Evolutionary conservation across 2,797 vertebrate species (phyloP), one percentile per base, ranked within the genome.

Genomic region (Hoplostethus mediterraneus): DNA sequence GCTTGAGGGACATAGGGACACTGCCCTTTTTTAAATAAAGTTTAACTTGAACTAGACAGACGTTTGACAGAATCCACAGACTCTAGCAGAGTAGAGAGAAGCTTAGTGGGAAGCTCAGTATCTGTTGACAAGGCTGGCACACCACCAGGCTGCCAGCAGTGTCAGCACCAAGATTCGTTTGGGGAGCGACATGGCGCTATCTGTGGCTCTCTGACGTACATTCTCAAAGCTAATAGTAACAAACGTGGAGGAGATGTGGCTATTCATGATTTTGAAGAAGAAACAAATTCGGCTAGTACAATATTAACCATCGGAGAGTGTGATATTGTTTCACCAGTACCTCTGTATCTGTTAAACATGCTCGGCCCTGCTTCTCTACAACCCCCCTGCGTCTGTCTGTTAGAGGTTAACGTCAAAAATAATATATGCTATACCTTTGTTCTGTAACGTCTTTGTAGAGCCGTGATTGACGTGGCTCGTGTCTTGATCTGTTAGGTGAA

Each of bases 401-500:
- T 81, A 79, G 51, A 33, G 7, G 38, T 10, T 71, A 52, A 63
- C 59, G 10, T 66, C 53, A 61, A 56, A 56, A 68, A 73, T 59
- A 12, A 56, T 75, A 21, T 6, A 61, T 55, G 17, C 21, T 62
- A 58, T 48, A 40, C 5, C 61, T 57, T 33, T 16, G 12, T 16
- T 14, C 28, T 31, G 31, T 40, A 17, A 17, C 3, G 10, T 45
- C 69, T 80, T 57, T 80, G 48, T 70, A 60, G 33, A 63, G 16
- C 63, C 28, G 12, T 52, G 49, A 60, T 62, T 80, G 57, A 82
- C 64, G 73, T 47, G 14, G 51, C 38, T 80, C 21, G 54, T 86
- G 54, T 72, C 44, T 82, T 71, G 33, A 4, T 78, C 78, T 73
- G 33, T 49, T 52, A 95, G 95, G 94, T 95, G 93, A 91, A 94